A percentile compares a stretch with the other conserved stretches of the same genome.
phyloP scores from a whole-genome alignment of 2,888 invertebrate genomes.

The Acleris emargana region DNA sequence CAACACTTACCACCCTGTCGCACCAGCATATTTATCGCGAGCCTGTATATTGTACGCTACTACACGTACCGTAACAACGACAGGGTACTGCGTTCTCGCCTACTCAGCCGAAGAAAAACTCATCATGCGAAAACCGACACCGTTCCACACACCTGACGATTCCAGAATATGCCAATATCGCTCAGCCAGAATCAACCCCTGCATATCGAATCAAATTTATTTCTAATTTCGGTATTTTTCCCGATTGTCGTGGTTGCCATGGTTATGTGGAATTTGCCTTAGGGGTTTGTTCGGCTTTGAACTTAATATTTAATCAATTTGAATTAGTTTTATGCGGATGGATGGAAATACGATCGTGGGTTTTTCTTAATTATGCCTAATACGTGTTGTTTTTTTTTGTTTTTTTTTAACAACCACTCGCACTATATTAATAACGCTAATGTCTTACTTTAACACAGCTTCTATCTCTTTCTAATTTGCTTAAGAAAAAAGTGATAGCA shows the following conservation, averaged over 20 bases:
- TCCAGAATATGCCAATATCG: conserved; percentile 20
- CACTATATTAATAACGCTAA: too few species aligned
- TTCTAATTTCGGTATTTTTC: conserved; percentile 26
- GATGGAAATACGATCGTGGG: too few species aligned
- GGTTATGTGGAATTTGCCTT: conserved; percentile 2
- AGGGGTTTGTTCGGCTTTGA: conserved; percentile 1
- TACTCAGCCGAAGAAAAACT: conserved; percentile 34
- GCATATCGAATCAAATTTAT: conserved; percentile 33
- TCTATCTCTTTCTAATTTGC: too few species aligned
- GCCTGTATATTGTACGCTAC: not conserved
- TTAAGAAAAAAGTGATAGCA: too few species aligned
- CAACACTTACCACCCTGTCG: conserved; percentile 3
- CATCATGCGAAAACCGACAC: conserved; percentile 30
- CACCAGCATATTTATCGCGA: not conserved
- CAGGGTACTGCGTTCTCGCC: conserved; percentile 17
- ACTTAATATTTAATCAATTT: not conserved
- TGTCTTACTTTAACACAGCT: too few species aligned
- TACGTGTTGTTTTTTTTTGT: too few species aligned
- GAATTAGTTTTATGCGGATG: too few species aligned
- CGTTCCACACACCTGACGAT: conserved; percentile 33
- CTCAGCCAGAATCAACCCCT: conserved; percentile 20
- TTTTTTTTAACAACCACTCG: too few species aligned
- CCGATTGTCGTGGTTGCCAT: conserved; percentile 28
- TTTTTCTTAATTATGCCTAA: too few species aligned
- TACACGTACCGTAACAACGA: not conserved